phyloP scores from a whole-genome alignment of 2,797 vertebrate genomes.

The Gadopsis bispinosus region DNA sequence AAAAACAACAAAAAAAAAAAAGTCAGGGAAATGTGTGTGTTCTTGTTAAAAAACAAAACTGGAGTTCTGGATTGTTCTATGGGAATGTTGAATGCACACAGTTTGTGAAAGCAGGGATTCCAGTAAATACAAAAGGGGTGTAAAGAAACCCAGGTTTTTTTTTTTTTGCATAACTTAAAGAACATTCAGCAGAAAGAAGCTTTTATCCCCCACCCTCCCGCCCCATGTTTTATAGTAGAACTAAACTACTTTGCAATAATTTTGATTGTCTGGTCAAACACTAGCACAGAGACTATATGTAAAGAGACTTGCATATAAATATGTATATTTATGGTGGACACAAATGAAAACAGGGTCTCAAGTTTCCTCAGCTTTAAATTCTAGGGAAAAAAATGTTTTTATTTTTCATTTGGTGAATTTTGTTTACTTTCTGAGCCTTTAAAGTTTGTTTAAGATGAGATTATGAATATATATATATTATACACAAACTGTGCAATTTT shows the following conservation, averaged over 20 bases:
- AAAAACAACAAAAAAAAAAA: slow-evolving; percentile 55
- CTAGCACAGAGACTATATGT: slow-evolving; percentile 98
- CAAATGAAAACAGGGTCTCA: slow-evolving; percentile 94
- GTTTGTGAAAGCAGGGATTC: slow-evolving; percentile 78
- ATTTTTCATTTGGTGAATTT: slow-evolving; percentile 90
- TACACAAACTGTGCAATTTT: slow-evolving; percentile 99
- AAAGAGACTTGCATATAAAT: slow-evolving; percentile 87
- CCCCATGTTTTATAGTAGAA: slow-evolving; percentile 94
- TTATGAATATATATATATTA: slow-evolving; percentile 95
- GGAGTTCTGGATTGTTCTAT: slow-evolving; percentile 82
- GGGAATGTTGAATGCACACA: slow-evolving; percentile 73
- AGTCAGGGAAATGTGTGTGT: slow-evolving; percentile 88
- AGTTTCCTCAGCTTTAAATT: slow-evolving; percentile 99
- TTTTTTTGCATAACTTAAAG: slow-evolving; percentile 81
- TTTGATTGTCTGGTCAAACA: slow-evolving; percentile 93
- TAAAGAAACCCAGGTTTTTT: slow-evolving; percentile 69
- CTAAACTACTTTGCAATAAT: slow-evolving; percentile 90
- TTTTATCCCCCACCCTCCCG: slow-evolving; percentile 83
- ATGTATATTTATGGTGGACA: slow-evolving; percentile 89
- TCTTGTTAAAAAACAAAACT: slow-evolving; percentile 80
- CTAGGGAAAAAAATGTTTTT: slow-evolving; percentile 92
- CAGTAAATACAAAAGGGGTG: slow-evolving; percentile 75
- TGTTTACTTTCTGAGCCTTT: slow-evolving; percentile 96
- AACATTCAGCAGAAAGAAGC: slow-evolving; percentile 81
- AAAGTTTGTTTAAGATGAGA: slow-evolving; percentile 97